phyloP scores from a whole-genome alignment of 1,140 invertebrate genomes.

The Drosophila santomea region DNA sequence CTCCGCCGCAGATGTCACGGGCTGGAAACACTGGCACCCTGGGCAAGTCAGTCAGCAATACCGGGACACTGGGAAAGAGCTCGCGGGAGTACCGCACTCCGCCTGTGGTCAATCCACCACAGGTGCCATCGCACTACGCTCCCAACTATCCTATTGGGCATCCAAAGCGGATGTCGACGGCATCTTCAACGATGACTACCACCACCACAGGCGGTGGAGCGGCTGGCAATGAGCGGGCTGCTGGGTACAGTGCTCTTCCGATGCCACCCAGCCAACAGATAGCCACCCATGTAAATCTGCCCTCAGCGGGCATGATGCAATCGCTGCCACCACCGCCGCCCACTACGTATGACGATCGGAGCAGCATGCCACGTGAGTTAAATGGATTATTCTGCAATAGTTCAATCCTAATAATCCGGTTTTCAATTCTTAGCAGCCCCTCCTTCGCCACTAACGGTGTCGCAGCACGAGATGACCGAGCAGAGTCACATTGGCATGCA shows the following conservation, averaged over 20 bases:
- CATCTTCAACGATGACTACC: conserved; percentile 62
- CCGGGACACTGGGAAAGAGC: conserved; percentile 89
- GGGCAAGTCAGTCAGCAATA: conserved; percentile 86
- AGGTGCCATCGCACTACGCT: conserved; percentile 97
- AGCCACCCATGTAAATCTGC: conserved; percentile 85
- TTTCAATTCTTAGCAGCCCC: conserved; percentile 87
- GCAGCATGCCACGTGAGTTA: conserved; percentile 92
- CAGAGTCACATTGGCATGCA: conserved; percentile 86
- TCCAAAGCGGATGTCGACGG: conserved; percentile 86
- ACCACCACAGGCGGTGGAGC: conserved; percentile 65
- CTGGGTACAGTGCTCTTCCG: conserved; percentile 93
- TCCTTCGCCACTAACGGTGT: conserved; percentile 90
- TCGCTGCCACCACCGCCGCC: conserved; percentile 89
- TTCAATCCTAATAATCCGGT: background rate
- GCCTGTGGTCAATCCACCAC: conserved; percentile 96
- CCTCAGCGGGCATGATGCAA: conserved; percentile 89
- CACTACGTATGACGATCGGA: conserved; percentile 87
- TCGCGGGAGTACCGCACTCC: conserved; percentile 96
- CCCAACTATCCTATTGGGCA: conserved; percentile 96
- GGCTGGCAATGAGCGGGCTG: conserved; percentile 87
- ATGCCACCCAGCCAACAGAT: conserved; percentile 88
- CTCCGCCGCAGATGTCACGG: conserved; percentile 93
- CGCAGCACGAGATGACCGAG: conserved; percentile 84
- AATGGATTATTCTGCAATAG: rapidly evolving
- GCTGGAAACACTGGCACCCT: conserved; percentile 85